These are phyloP conservation scores for Plectus sambesii DNA, from an alignment of 1,140 invertebrate genomes.

Conservation along the genomic window DNA sequence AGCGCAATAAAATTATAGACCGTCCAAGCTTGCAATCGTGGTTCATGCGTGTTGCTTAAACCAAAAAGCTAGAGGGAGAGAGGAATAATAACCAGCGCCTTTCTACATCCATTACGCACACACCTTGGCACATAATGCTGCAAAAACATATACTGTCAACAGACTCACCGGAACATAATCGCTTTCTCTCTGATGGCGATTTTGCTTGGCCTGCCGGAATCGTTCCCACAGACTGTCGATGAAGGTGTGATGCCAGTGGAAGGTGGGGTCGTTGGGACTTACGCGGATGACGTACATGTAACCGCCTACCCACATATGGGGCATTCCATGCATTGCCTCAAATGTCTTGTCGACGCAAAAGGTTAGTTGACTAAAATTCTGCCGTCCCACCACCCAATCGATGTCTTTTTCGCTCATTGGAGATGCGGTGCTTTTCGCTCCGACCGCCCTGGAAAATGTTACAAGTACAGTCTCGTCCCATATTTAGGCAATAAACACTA, in stretches of 20 bases:
- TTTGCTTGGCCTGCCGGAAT: constrained; percentile 42
- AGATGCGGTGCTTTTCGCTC: too few species aligned
- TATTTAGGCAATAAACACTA: too few species aligned
- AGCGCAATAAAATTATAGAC: too few species aligned
- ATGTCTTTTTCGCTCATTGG: constrained; percentile 33
- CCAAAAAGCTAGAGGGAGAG: too few species aligned
- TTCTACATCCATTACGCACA: too few species aligned
- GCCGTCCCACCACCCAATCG: constrained; percentile 37
- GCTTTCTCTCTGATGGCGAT: constrained; percentile 32
- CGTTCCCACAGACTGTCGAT: constrained; percentile 46
- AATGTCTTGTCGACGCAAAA: constrained; percentile 46
- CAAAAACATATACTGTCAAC: not conserved
- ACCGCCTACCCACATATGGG: constrained; percentile 45
- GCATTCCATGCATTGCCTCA: constrained; percentile 43
- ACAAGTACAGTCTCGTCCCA: too few species aligned
- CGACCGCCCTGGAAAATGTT: too few species aligned
- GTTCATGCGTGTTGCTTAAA: too few species aligned
- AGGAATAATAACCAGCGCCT: too few species aligned
- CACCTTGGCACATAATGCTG: too few species aligned
- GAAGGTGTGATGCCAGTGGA: constrained; percentile 47
- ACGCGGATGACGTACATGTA: constrained; percentile 46
- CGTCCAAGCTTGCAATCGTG: too few species aligned
- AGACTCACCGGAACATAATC: constrained; percentile 37
- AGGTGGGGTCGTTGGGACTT: constrained; percentile 30
- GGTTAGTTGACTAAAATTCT: constrained; percentile 38